A percentile compares a stretch with the other conserved stretches of the same genome.
These are phyloP conservation scores for Cairina moschata DNA, from an alignment of 2,113 vertebrate species.

Conservation along the genomic window DNA sequence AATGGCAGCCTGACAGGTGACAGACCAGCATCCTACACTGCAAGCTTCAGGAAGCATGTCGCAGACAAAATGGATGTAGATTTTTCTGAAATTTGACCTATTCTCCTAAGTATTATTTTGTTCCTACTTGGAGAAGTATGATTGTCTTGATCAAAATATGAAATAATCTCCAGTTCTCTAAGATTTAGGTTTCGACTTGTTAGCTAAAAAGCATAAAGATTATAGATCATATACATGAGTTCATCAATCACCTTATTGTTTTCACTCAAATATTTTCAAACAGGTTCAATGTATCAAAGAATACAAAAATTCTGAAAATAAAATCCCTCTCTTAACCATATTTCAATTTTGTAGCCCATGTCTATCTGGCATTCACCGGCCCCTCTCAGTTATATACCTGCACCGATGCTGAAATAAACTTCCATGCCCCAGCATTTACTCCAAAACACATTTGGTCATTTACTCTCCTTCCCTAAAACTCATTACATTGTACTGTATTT, in stretches of 20 bases:
- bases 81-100: background rate
- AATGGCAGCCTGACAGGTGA: fast-evolving
- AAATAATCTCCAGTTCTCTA: background rate
- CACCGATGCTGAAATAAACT: background rate
- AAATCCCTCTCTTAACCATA: background rate
- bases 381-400: background rate
- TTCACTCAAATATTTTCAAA: background rate
- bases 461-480: background rate
- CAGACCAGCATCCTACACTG: background rate
- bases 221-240: background rate
- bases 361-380: background rate
- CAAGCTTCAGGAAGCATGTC: background rate
- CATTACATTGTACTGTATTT: background rate
- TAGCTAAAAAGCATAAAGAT: background rate
- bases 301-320: background rate
- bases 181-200: background rate
- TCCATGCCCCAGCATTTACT: background rate
- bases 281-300: background rate
- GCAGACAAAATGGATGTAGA: background rate
- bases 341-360: background rate
- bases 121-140: background rate
- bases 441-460: background rate
- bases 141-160: background rate
- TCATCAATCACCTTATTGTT: background rate
- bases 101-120: background rate